Evolutionary conservation across 2,797 vertebrate species (phyloP).

Genomic region (Threskiornis aethiopicus): DNA sequence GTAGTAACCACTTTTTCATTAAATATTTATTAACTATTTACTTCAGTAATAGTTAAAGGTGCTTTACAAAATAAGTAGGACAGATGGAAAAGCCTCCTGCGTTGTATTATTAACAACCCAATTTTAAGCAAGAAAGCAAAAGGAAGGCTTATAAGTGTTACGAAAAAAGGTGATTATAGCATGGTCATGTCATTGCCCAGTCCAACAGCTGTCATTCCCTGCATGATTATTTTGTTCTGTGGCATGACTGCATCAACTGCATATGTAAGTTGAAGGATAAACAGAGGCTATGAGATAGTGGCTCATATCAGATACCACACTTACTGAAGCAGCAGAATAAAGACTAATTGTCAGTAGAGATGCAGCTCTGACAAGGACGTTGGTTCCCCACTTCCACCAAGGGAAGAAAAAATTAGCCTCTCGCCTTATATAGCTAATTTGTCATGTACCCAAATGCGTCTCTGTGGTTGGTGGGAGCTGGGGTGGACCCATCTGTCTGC

Average conservation of each 20-base stretch:
- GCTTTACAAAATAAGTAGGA: neutral
- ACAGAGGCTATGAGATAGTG: neutral
- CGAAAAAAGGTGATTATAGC: rapidly evolving
- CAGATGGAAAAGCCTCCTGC: neutral
- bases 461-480: neutral
- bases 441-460: neutral
- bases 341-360: neutral
- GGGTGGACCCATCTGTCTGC: neutral
- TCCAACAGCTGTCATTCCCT: neutral
- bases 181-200: neutral
- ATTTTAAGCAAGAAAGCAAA: neutral
- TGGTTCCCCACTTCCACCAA: neutral
- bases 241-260: neutral
- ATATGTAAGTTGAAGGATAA: neutral
- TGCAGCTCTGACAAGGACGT: neutral
- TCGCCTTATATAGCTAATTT: neutral
- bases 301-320: neutral
- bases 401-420: neutral
- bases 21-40: neutral
- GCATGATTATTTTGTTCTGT: neutral
- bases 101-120: neutral
- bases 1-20: neutral
- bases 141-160: rapidly evolving
- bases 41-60: neutral
- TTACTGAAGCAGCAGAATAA: neutral